These are phyloP conservation scores for Drosophila kanekoi DNA, from an alignment of 2,888 invertebrate genomes.

Conservation along the genomic window DNA sequence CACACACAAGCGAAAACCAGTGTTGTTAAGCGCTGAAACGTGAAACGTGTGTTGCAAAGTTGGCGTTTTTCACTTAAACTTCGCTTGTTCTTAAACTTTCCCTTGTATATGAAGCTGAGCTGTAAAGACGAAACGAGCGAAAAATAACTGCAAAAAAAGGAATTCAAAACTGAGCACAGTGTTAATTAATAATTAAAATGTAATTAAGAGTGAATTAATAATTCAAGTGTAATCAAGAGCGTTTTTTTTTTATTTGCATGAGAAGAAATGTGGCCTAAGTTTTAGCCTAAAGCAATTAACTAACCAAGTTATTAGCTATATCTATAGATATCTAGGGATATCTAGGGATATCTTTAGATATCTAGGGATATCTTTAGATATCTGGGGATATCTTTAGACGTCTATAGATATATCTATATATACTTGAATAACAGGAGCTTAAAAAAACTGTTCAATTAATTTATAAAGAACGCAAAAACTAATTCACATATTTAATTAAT, in stretches of 20 bases:
- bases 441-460: conserved; percentile 42
- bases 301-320: not conserved
- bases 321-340: too few species aligned
- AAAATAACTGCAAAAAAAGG: conserved; percentile 3
- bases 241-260: conserved; percentile 16
- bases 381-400: not conserved
- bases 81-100: not conserved
- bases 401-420: conserved; percentile 1
- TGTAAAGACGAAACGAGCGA: conserved; percentile 16
- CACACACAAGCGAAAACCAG: not conserved
- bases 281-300: conserved; percentile 42
- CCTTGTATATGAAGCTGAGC: conserved; percentile 5
- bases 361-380: too few species aligned
- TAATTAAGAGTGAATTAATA: conserved; percentile 35
- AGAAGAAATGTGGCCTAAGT: conserved; percentile 18
- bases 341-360: too few species aligned
- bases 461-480: conserved; percentile 26
- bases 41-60: not conserved
- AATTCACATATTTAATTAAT: conserved; percentile 49
- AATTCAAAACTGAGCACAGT: conserved; percentile 57
- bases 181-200: conserved; percentile 44
- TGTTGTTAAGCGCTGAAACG: not conserved
- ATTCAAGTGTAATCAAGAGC: conserved; percentile 22
- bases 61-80: conserved; percentile 10
- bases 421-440: conserved; percentile 5